These are phyloP conservation scores for Actenoides lindsayi DNA, from an alignment of 2,113 vertebrate species.

Conservation along the genomic window DNA sequence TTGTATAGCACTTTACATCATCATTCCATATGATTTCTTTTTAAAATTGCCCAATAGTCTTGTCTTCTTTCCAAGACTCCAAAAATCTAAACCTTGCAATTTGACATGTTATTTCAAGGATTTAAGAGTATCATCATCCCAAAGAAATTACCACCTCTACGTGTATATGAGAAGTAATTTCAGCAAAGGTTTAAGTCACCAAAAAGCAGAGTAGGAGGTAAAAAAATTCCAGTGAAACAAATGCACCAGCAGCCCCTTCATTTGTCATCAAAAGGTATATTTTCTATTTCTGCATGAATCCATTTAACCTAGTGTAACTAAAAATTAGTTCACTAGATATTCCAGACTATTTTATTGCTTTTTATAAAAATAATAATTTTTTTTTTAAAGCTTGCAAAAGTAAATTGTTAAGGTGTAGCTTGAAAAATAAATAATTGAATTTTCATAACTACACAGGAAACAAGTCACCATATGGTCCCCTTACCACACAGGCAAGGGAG, in stretches of 20 bases:
- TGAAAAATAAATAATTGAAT: not conserved
- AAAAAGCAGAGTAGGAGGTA: not conserved
- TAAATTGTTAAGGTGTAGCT: not conserved
- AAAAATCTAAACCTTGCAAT: not conserved
- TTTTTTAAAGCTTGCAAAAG: not conserved
- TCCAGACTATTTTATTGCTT: not conserved
- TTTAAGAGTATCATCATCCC: not conserved
- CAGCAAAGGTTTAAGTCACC: not conserved
- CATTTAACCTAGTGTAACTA: not conserved
- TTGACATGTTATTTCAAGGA: not conserved
- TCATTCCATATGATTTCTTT: not conserved
- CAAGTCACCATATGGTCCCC: not conserved
- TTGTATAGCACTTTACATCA: not conserved
- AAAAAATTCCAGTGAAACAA: not conserved
- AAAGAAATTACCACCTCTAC: not conserved
- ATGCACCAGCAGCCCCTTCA: not conserved
- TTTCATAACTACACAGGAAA: not conserved
- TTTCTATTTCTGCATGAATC: not conserved
- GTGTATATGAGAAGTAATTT: not conserved
- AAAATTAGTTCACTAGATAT: not conserved
- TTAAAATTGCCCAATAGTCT: not conserved
- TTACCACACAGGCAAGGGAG: not conserved
- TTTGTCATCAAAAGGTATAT: not conserved
- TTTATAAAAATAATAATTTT: no score
- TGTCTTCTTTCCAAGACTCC: not conserved